Conservation (phyloP, 2,797 vertebrate species). For the Anomalospiza imberbis region DNA sequence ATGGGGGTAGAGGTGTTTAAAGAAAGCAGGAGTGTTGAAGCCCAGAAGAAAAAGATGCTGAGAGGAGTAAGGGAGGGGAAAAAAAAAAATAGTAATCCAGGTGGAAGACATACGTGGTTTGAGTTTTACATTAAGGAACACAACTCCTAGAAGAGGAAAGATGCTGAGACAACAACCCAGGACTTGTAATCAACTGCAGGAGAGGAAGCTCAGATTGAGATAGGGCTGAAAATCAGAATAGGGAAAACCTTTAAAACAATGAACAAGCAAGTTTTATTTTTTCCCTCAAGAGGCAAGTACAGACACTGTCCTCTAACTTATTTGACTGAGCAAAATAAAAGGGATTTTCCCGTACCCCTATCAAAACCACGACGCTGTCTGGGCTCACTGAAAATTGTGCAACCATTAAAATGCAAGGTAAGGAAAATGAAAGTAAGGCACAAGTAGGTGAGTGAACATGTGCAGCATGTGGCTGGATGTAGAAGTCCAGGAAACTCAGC, state of each 20-base stretch:
- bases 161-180: neutral
- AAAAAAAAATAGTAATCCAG: neutral
- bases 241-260: neutral
- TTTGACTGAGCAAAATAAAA: neutral
- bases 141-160: neutral
- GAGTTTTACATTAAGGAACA: neutral
- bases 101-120: neutral
- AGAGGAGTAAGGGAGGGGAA: neutral
- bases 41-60: neutral
- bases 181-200: neutral
- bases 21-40: neutral
- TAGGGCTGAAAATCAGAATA: neutral
- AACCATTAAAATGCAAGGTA: neutral
- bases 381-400: neutral
- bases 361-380: neutral
- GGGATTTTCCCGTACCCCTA: neutral
- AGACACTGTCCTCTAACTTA: neutral
- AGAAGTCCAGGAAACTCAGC: neutral
- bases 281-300: neutral
- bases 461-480: neutral
- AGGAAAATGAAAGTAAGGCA: neutral
- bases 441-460: neutral
- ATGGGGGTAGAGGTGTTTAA: neutral
- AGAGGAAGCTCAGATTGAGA: neutral
- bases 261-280: neutral